These are phyloP conservation scores for Porphyrio hochstetteri DNA, from an alignment of 2,113 vertebrate genomes.

Conservation along the genomic window DNA sequence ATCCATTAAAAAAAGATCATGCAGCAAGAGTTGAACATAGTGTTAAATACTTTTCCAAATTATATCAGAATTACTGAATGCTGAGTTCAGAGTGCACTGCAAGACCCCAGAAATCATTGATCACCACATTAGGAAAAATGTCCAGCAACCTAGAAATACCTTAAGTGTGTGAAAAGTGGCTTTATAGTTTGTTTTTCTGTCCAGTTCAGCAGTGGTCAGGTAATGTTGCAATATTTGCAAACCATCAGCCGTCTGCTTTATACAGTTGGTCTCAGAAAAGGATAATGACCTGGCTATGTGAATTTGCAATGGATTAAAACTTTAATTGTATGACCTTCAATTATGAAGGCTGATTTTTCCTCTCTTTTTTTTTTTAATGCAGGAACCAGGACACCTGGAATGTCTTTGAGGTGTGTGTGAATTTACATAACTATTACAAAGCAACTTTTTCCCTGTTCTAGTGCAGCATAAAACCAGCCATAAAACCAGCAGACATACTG, in stretches of 20 bases:
- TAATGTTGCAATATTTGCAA: slow-evolving; percentile 20
- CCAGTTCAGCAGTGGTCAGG: neutral
- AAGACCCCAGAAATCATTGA: slow-evolving; percentile 39
- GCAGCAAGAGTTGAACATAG: slow-evolving; percentile 44
- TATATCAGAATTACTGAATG: slow-evolving; percentile 3
- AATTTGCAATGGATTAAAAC: neutral
- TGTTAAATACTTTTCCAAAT: slow-evolving; percentile 36
- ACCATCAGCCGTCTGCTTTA: neutral
- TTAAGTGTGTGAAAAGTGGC: slow-evolving; percentile 26
- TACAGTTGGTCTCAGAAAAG: neutral
- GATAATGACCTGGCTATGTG: neutral
- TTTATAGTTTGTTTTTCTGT: neutral
- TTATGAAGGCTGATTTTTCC: neutral
- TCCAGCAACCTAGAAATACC: slow-evolving; percentile 28
- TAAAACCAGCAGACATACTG: neutral
- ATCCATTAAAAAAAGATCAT: slow-evolving; percentile 55
- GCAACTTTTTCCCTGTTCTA: neutral
- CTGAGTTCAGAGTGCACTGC: neutral
- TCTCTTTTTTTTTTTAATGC: neutral
- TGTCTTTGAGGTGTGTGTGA: neutral
- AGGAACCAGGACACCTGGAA: slow-evolving; percentile 3
- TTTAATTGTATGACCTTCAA: neutral
- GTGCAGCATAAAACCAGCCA: neutral
- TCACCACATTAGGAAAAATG: slow-evolving; percentile 22
- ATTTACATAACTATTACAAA: neutral